Evolutionary conservation across 1,140 invertebrate genomes (phyloP), one percentile per base, ranked within the genome.

Genomic region (Ceratoteleas bidentatus): DNA sequence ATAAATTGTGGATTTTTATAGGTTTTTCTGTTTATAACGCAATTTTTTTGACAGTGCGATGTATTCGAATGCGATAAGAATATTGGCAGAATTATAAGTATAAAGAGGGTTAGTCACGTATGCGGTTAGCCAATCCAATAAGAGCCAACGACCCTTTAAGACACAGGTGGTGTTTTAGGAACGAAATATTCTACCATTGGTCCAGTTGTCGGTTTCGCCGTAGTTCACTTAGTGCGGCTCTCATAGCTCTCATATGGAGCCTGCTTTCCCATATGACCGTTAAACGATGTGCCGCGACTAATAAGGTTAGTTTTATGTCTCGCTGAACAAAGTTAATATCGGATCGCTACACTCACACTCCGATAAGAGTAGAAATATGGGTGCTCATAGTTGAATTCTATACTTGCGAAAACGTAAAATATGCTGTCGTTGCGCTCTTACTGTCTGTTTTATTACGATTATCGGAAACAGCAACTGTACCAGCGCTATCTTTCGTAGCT

Each of bases 221-320:
- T 70, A 65, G 65, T 70, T 81, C 70, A 65, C 62, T 68, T 74
- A 58, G 52, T 58, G 53, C 40, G 58, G 40, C 2, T 81, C 60
- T 65, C 79, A 47, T 76, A 66, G 79, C 73, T 77, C 68, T 82
- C 73, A 77, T 82, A 82, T 77, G 73, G 62, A 77, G 73, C 43
- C 65, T 72, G 65, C 70, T 83, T 78, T 83, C 81, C 47, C 70
- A 69, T 75, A 75, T 70, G 70, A 83, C 70, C 75, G 65, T 83
- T 83, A 80, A 84, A 81, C 77, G 73, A 77, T 80, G 82, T 84
- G 77, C 76, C 61, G 47, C 79, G 78, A 81, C 79, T 81, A 81
- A 81, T 81, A 84, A 81, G 79, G 83, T 79, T 79, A 81, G 79
- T 76, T 84, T 84, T 84, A 84, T 81, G 75, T 81, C 75, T 58